Evolutionary conservation across 2,888 invertebrate species (phyloP), one percentile per base, ranked within the genome.

Genomic region (Leptothorax acervorum): DNA sequence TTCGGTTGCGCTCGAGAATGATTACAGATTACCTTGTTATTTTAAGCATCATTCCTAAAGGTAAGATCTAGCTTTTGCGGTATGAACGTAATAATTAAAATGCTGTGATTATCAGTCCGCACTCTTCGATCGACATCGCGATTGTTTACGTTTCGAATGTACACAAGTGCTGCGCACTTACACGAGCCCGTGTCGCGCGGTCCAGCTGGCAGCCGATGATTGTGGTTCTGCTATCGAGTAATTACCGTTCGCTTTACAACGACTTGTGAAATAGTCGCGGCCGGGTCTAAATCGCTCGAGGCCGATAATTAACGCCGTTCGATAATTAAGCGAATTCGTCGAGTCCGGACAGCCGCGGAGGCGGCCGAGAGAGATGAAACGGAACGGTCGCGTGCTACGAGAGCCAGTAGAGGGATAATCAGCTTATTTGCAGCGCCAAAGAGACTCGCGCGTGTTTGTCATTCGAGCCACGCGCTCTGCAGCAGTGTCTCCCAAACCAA

Each of bases 391-490:
- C 78, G 71, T 57, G 78, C 35, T 79, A 70, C 45, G 35, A 70
- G 78, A 79, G 78, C 55, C 55, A 42, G 57, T 70, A 68, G 81
- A 90, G 84, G 86, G 79, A 88, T 89, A 89, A 90, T 89, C 89
- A 88, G 90, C 90, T 89, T 89, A 89, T 84, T 90, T 83, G 83
- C 57, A 74, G 74, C 70, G 81, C 55, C 82, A 62, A 75, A 85
- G 73, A 55, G 70, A 86, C 75, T 82, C 74, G 81, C 74, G 83
- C 31, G 51, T 84, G 86, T 83, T 88, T 83, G 82, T 85, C 88
- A 90, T 84, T 81, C 76, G 76, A 51, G 86, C 78, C 88, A 85
- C 88, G 86, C 83, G 84, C 78, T 85, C n/a, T 45, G 57, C 57
- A 55, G 74, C 70, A n/a, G 78, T 53, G 85, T 71, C 53, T 53